phyloP scores from a whole-genome alignment of 2,113 vertebrate genomes.

The Pituophis catenifer region DNA sequence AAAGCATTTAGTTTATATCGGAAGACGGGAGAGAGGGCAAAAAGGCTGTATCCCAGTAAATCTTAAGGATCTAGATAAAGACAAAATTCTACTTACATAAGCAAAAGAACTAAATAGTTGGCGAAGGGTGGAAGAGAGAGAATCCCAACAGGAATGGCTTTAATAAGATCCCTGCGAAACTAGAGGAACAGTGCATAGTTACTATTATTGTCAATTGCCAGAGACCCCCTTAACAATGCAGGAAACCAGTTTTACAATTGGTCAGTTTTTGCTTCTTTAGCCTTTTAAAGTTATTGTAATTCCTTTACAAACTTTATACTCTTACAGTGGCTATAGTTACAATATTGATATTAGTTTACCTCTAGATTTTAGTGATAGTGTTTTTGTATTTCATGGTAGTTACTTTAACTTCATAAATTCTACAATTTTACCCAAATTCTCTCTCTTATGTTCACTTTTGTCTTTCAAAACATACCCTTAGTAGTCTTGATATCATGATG shows the following conservation, averaged over 20 bases:
- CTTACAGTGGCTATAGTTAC: not conserved
- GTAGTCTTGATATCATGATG: not conserved
- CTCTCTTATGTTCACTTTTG: not conserved
- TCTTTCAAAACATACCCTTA: not conserved
- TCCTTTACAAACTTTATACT: not conserved
- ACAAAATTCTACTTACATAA: slow-evolving; percentile 84
- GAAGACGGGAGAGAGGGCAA: not conserved
- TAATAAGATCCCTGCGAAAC: slow-evolving; percentile 86
- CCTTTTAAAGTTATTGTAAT: not conserved
- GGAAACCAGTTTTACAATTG: not conserved
- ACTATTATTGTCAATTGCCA: not conserved
- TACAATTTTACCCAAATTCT: not conserved
- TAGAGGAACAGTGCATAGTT: slow-evolving; percentile 53
- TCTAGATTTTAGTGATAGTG: not conserved
- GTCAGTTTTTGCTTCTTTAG: not conserved
- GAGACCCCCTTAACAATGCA: not conserved
- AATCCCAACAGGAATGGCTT: slow-evolving; percentile 81
- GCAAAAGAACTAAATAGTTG: slow-evolving; percentile 89
- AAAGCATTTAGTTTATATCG: not conserved
- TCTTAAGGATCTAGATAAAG: not conserved
- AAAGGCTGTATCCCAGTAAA: not conserved
- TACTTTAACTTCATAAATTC: not conserved
- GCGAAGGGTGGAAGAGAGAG: slow-evolving; percentile 90
- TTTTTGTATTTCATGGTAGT: not conserved
- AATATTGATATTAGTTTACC: not conserved